Evolutionary conservation across 1,140 invertebrate genomes (phyloP).

Genomic region (Neodiprion pinetum): DNA sequence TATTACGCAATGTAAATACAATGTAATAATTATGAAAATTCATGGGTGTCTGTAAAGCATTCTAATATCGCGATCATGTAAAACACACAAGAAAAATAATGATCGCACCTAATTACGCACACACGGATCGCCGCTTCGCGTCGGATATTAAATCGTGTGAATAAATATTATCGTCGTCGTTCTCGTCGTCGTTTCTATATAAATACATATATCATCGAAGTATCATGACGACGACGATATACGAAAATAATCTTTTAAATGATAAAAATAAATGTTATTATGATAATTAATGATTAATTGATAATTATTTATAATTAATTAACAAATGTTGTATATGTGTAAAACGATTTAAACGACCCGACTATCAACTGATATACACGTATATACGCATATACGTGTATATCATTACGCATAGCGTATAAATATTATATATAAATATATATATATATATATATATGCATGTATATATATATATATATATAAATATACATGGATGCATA

Average conservation of each 20-base stretch:
- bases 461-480: not conserved
- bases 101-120: no score
- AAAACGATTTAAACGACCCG: not conserved
- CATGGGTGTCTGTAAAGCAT: no score
- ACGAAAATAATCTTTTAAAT: constrained; percentile 15
- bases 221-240: no score
- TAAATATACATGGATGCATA: not conserved
- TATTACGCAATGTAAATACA: no score
- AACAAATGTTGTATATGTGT: constrained; percentile 19
- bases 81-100: no score
- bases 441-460: not conserved
- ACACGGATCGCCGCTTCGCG: no score
- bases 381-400: not conserved
- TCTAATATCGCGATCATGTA: no score
- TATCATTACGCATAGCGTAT: not conserved
- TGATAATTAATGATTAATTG: constrained; percentile 17
- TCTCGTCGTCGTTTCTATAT: no score
- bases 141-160: not conserved
- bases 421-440: not conserved
- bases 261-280: constrained; percentile 18
- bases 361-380: not conserved
- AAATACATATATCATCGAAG: no score
- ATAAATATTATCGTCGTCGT: not conserved
- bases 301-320: constrained; percentile 18
- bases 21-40: no score